Base-by-base conservation (phyloP, 2,797 vertebrate genomes). In the Centroberyx gerrardi region DNA sequence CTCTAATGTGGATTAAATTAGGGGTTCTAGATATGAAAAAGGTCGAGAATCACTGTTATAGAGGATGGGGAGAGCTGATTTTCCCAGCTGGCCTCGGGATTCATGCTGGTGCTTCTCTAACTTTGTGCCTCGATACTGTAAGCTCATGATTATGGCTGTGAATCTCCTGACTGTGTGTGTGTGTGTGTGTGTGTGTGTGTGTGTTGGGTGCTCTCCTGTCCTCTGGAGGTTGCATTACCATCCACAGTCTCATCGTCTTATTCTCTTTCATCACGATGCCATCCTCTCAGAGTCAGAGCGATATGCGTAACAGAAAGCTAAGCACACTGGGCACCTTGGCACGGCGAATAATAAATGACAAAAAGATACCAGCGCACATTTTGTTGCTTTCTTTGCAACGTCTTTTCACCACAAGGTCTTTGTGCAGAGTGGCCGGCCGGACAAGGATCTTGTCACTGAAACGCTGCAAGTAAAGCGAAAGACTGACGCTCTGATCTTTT, bases 341-440 rank as follows among this genome's bases (percentile, higher is more conserved):
- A 12, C 54, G 0, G 51, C 86, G 75, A 89, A 89, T 90, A 85
- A 89, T 82, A 70, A 66, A 87, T 84, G 72, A 4, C 22, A 40
- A 58, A 54, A 10, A 9, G 44, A 73, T 17, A 52, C 71, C 33
- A 27, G 86, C 55, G 5, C 63, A 49, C 22, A 51, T 67, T 62
- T 52, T n/a, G 27, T 27, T 52, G n/a, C 51, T 67, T 62, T 52
- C 51, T 52, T 27, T 52, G n/a, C 51, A 18, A n/a, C 8, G 15
- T 67, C 70, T 74, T 82, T 87, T 79, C 55, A 79, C 61, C 72
- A 63, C 79, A 81, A 79, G 67, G 76, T 80, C 79, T 81, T 80
- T 27, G 63, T 70, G 69, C 49, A 63, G 64, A 69, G 62, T 6
- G 29, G 14, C n/a, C 56, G 9, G 6, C 1, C 33, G 31, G 52